Evolutionary conservation across 2,888 invertebrate genomes (phyloP), one percentile per base, ranked within the genome.

Genomic region (Caenorhabditis plicata): DNA sequence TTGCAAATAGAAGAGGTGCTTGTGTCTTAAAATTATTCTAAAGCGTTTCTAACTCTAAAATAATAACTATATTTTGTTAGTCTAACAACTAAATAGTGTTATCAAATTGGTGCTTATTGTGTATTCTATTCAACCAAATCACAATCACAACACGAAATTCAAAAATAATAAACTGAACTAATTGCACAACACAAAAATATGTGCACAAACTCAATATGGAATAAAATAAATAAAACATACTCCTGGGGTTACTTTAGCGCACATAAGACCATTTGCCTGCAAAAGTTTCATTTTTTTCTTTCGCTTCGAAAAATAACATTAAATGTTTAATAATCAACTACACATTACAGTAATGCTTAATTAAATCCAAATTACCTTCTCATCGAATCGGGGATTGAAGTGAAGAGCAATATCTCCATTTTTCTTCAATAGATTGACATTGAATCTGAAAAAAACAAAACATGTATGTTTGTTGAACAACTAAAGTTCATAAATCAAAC

Each of bases 351-450:
- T 11, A 36, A 36, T n/a, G 7, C 7, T 36, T 8, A 36, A 15
- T 11, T n/a, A n/a, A 36, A n/a, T n/a, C 20, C 17, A 23, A 39
- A 42, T 35, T 33, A 74, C 73, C 66, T 73, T 74, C 55, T 74
- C 75, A 47, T 71, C 71, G 64, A 77, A 78, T 19, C 77, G 57
- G 32, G 77, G 77, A 44, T 77, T 77, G 67, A 78, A 66, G 49
- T 77, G 77, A 25, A 78, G 67, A 31, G 74, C 73, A 43, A 72
- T 66, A 49, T 75, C 74, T 38, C 73, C 74, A 53, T 67, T 71
- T 48, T 70, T 74, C 62, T 67, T 69, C 45, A 72, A 45, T 52
- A 77, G 45, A 52, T 77, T 76, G 55, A 78, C 61, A 61, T 69
- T 71, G 67, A 69, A 71, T 39, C 66, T 51, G 51, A 64, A 58